These are phyloP conservation scores for Cataglyphis livida DNA, from an alignment of 2,888 invertebrate species.

Conservation along the genomic window DNA sequence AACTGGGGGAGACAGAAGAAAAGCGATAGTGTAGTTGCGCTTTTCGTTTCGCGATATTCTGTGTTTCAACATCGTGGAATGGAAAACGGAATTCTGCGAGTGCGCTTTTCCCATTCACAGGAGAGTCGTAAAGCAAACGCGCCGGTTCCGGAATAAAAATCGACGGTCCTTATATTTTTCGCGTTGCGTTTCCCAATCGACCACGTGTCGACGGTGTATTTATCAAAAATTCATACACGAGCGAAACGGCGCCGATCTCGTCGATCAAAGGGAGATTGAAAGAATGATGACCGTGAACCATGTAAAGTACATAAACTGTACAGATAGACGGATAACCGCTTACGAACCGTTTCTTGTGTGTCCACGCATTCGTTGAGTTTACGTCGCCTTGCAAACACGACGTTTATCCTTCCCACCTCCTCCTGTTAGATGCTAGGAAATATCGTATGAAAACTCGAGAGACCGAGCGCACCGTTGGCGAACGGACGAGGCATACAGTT, in stretches of 20 bases:
- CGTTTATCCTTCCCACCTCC: neutral
- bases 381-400: slow-evolving; percentile 6
- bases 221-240: slow-evolving; percentile 49
- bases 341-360: slow-evolving; percentile 2
- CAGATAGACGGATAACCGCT: slow-evolving; percentile 21
- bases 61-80: slow-evolving; percentile 45
- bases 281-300: slow-evolving; percentile 18
- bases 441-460: slow-evolving; percentile 43
- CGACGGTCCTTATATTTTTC: slow-evolving; percentile 41
- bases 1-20: slow-evolving; percentile 8
- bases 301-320: neutral
- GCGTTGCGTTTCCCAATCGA: slow-evolving; percentile 38
- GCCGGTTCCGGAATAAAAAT: slow-evolving; percentile 37
- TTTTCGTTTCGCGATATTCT: slow-evolving; percentile 25
- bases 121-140: slow-evolving; percentile 56
- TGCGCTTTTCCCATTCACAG: slow-evolving; percentile 49
- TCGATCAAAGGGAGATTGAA: slow-evolving; percentile 42
- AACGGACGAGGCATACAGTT: slow-evolving; percentile 30
- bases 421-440: slow-evolving; percentile 26
- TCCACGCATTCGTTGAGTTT: neutral
- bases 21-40: slow-evolving; percentile 7
- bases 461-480: neutral
- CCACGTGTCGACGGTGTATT: slow-evolving; percentile 39
- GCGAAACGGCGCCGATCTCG: slow-evolving; percentile 23
- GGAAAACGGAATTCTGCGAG: slow-evolving; percentile 34